Evolutionary conservation across 2,797 vertebrate species (phyloP).

Genomic region (Octomys mimax): DNA sequence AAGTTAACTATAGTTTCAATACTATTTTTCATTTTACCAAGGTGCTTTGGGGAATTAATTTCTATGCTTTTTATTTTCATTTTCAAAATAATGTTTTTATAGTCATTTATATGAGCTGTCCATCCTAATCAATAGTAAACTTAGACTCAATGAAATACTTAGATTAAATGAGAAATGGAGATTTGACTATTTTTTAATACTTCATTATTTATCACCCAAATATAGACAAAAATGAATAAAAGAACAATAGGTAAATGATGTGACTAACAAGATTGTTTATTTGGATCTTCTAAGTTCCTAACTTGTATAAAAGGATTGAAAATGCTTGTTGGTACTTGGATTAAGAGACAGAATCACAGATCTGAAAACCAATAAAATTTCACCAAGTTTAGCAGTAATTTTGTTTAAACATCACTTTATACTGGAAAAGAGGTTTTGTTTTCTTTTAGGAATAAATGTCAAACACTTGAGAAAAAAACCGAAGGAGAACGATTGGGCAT

Average conservation of each 20-base stretch:
- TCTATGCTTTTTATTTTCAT: not conserved
- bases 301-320: not conserved
- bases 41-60: not conserved
- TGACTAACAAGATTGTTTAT: conserved; percentile 42
- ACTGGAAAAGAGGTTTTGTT: not conserved
- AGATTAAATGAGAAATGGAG: not conserved
- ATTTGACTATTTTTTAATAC: not conserved
- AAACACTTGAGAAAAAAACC: not conserved
- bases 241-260: conserved; percentile 27
- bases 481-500: not conserved
- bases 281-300: conserved; percentile 24
- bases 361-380: conserved; percentile 52
- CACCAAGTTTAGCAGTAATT: not conserved
- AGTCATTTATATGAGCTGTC: not conserved
- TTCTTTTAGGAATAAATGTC: not conserved
- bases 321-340: conserved; percentile 19
- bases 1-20: not conserved
- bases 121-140: not conserved
- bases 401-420: conserved; percentile 25
- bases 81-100: conserved; percentile 31
- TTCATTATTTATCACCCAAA: not conserved
- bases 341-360: conserved; percentile 61
- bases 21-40: not conserved
- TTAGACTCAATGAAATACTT: not conserved
- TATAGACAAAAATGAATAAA: not conserved